phyloP scores from a whole-genome alignment of 1,140 invertebrate species.

The Psix sp. region DNA sequence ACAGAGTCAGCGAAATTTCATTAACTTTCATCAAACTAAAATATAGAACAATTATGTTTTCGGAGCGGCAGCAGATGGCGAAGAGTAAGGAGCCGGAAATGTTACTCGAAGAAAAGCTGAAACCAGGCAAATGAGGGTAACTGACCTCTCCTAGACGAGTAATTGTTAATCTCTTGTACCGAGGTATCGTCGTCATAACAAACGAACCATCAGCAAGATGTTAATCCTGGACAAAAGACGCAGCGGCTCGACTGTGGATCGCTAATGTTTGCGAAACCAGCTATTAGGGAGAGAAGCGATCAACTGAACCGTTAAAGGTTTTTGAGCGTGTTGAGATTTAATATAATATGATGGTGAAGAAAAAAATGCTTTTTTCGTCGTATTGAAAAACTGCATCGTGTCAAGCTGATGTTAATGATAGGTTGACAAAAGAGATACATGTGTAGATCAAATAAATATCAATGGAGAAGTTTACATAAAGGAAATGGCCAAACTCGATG shows the following conservation, averaged over 20 bases:
- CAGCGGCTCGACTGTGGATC: conserved; percentile 8
- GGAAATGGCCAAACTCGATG: conserved; percentile 9
- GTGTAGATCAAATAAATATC: no score
- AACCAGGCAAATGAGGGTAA: conserved; percentile 17
- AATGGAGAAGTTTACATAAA: no score
- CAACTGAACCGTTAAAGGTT: conserved; percentile 30
- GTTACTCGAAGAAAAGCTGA: conserved; percentile 20
- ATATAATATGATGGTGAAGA: no score
- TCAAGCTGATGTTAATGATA: no score
- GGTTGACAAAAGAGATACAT: no score
- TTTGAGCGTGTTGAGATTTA: no score
- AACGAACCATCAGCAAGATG: conserved; percentile 29
- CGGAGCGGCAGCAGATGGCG: conserved; percentile 14
- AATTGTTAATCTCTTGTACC: conserved; percentile 29
- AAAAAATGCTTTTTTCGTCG: no score
- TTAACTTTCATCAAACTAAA: no score
- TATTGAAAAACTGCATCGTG: no score
- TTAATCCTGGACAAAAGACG: conserved; percentile 33
- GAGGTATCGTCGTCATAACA: conserved; percentile 23
- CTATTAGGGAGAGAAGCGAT: conserved; percentile 3
- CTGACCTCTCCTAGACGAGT: conserved; percentile 30
- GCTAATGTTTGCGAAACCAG: conserved; percentile 12
- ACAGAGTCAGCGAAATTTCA: no score
- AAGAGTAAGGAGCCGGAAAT: conserved; percentile 9
- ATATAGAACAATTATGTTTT: conserved; percentile 20